Percentiles rank a stretch among this genome's conserved stretches.
Conservation (phyloP, 2,113 vertebrate species). For the Leptodactylus fuscus region DNA sequence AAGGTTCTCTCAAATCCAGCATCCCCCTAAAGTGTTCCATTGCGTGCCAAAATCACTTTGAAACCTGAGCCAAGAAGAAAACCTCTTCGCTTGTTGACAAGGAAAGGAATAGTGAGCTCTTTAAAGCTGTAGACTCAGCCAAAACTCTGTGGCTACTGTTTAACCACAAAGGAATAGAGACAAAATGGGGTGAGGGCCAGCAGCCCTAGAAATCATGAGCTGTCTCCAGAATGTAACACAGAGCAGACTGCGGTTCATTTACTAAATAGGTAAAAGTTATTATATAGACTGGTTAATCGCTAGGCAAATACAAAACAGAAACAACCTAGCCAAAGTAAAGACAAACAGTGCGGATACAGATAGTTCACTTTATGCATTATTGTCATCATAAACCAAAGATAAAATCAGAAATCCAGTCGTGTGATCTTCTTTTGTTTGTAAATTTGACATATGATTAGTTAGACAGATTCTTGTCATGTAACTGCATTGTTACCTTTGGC, state of each 20-base stretch:
- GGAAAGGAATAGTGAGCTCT: conserved; percentile 2
- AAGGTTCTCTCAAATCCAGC: conserved; percentile 32
- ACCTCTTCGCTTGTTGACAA: conserved; percentile 30
- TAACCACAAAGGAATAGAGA: conserved; percentile 47
- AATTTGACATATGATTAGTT: too few relatives aligned
- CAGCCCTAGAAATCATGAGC: conserved; percentile 8
- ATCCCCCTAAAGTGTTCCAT: conserved; percentile 23
- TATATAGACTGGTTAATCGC: neutral
- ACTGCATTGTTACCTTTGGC: too few relatives aligned
- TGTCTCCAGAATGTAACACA: conserved; percentile 11
- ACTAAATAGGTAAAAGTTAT: neutral
- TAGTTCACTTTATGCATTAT: neutral
- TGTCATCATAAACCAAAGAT: too few relatives aligned
- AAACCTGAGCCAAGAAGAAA: conserved; percentile 43
- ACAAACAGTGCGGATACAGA: too few relatives aligned
- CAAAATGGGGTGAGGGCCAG: neutral
- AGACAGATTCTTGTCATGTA: too few relatives aligned
- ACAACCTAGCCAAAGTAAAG: neutral
- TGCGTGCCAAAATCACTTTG: conserved; percentile 41
- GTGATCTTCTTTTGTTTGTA: too few relatives aligned
- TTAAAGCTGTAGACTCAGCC: conserved; percentile 8
- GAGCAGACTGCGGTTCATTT: neutral
- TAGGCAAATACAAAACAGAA: neutral
- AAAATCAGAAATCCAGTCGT: too few relatives aligned
- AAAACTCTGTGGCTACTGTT: conserved; percentile 41